Evolutionary conservation across 2,113 vertebrate species (phyloP), one percentile per base, ranked within the genome.

Genomic region (Actinemys pallida): DNA sequence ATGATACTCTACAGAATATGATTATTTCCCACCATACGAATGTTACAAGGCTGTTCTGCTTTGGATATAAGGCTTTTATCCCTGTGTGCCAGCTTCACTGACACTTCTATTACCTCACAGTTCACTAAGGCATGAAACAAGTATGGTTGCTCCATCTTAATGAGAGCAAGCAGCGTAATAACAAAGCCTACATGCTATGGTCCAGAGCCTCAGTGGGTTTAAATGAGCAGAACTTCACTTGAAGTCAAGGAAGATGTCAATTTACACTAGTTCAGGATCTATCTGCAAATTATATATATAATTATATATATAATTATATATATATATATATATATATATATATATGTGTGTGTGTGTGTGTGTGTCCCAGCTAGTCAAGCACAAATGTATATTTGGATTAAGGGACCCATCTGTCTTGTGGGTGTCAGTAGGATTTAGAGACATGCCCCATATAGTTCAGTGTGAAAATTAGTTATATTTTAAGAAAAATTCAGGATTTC

Each of bases 401-500:
- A 24, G 6, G 17, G 47, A 92, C 49, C 16, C 53, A 90, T 22
- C 86, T 56, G 69, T 35, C 11, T 80, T 87, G 13, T 39, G 52
- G 19, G 59, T 4, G 75, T 29, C 56, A 24, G 86, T 31, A 80
- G 65, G 81, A 90, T 86, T 19, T 56, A 83, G 56, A 11, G 87
- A 39, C 16, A 22, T 20, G n/a, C n/a, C 83, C 5, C 79, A 72
- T 72, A 13, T 49, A 85, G 50, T 29, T 86, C 83, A 78, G 2
- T 31, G 52, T 83, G 8, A 27, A 1, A 0, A 57, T 54, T 29
- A 88, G 45, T 78, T 25, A 75, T 85, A 49, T 5, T 25, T 19
- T 45, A 81, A 88, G 83, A 80, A 62, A 86, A 93, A 92, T 56
- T 19, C 49, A 90, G 88, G 52, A 90, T 92, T 72, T 25, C 11